phyloP scores from a whole-genome alignment of 2,888 invertebrate genomes.

The Sacculina carcini region DNA sequence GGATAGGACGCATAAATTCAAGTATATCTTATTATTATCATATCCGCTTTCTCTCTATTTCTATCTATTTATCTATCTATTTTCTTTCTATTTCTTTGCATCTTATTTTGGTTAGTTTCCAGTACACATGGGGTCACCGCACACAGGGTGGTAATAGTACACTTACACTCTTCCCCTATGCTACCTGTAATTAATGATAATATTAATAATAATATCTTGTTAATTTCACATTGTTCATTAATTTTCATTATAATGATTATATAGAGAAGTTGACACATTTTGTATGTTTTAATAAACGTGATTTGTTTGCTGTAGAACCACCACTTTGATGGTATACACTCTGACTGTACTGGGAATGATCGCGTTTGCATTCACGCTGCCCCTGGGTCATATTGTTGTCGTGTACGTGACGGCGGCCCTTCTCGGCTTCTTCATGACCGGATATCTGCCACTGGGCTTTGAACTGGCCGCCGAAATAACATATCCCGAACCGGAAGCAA shows the following conservation, averaged over 20 bases:
- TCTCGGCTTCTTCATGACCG: conserved; percentile 98
- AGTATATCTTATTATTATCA: conserved; percentile 22
- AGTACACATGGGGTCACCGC: no score
- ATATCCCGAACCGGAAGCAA: conserved; percentile 94
- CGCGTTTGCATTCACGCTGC: conserved; percentile 64
- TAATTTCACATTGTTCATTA: no score
- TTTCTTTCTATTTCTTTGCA: no score
- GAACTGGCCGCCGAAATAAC: conserved; percentile 93
- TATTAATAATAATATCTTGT: no score
- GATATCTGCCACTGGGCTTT: conserved; percentile 92
- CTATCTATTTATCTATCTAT: no score
- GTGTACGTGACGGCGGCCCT: conserved; percentile 62
- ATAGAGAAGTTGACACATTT: no score
- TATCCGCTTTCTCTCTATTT: background rate
- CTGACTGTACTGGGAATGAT: conserved; percentile 76
- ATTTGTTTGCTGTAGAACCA: conserved; percentile 37
- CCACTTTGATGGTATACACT: conserved; percentile 67
- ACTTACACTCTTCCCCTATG: no score
- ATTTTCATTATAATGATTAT: no score
- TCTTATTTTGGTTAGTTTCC: no score
- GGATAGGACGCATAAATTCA: conserved; percentile 36
- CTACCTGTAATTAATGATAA: no score
- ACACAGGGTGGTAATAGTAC: no score
- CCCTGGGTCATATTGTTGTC: conserved; percentile 42
- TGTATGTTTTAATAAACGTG: no score